Percentiles rank a stretch among this genome's conserved stretches.
Conservation (phyloP, 2,888 invertebrate species). For the Neoascia interrupta region DNA sequence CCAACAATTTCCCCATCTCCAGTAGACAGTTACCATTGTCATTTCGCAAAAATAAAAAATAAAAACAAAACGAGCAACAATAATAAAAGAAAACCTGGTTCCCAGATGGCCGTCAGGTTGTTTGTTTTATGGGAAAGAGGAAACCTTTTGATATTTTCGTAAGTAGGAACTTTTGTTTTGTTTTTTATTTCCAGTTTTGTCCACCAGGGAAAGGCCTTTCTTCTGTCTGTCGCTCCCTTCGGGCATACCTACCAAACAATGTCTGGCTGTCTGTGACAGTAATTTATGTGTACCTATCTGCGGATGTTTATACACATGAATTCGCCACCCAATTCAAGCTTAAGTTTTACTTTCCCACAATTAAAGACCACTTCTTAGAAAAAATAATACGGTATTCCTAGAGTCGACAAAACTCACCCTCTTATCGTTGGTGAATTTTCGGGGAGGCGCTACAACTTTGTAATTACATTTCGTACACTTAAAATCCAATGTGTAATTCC, state of each 20-base stretch:
- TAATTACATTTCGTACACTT: conserved; percentile 67
- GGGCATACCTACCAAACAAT: too few relatives aligned
- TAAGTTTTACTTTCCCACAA: too few relatives aligned
- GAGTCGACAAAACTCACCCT: conserved; percentile 13
- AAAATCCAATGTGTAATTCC: conserved; percentile 66
- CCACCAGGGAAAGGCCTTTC: too few relatives aligned
- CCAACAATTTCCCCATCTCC: not conserved
- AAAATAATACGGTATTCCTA: conserved; percentile 5
- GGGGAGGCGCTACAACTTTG: conserved; percentile 38
- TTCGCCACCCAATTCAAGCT: too few relatives aligned
- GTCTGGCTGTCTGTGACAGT: conserved; percentile 37
- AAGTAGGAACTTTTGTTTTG: conserved; percentile 9
- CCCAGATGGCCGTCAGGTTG: conserved; percentile 2
- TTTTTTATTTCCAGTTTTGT: too few relatives aligned
- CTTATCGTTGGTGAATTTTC: not conserved
- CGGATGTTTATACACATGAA: conserved; percentile 19
- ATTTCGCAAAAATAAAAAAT: conserved; percentile 8
- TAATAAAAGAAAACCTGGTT: not conserved
- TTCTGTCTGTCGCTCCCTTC: too few relatives aligned
- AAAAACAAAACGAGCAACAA: too few relatives aligned
- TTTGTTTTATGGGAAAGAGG: not conserved
- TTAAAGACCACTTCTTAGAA: not conserved
- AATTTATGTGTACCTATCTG: conserved; percentile 22
- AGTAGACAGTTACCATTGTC: conserved; percentile 16
- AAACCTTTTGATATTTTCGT: conserved; percentile 10